Base-by-base conservation (phyloP, 2,113 vertebrate species). In the Passer domesticus region DNA sequence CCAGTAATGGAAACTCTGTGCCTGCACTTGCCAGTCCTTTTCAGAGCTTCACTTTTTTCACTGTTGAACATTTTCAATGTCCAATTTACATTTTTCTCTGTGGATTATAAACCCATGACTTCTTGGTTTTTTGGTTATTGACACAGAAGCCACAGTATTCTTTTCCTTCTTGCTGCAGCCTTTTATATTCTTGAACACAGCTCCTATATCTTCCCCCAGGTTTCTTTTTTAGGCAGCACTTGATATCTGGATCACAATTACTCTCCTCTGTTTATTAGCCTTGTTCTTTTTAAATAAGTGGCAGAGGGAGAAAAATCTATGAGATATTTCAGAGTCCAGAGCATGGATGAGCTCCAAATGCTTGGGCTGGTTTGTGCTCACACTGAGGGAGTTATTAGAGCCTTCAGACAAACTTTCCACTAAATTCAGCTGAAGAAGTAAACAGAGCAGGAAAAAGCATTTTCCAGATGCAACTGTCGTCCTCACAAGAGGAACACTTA, bases 191-290 rank as follows among this genome's bases (percentile, higher is more conserved):
- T 62, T 56, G 6, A 95, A 50, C 17, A 55, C 6, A 62, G 23
- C 15, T 46, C 31, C 21, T 46, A 2, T 10, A 8, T 46, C 59
- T 86, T 76, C 25, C 28, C 13, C 13, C 27, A 68, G 19, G 31
- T 88, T 93, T 91, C 80, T 84, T 70, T 92, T 88, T 77, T 39
- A 86, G 68, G 59, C 60, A 90, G 39, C 77, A 87, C 52, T 89
- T 76, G 37, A 27, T 68, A 63, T 28, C 52, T 88, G 76, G 68
- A 86, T 59, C 41, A 24, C 31, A 63, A 8, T 64, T 91, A 79
- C 7, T 92, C 31, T 87, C 6, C 15, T 46, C 35, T 84, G 31
- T 74, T 92, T 89, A 63, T 76, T 70, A 11, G 37, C 78, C 31
- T 28, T 7, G 39, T 58, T 76, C 43, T 69, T 89, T 74, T 59